Evolutionary conservation across 2,888 invertebrate species (phyloP).

Genomic region (Venusia cambrica): DNA sequence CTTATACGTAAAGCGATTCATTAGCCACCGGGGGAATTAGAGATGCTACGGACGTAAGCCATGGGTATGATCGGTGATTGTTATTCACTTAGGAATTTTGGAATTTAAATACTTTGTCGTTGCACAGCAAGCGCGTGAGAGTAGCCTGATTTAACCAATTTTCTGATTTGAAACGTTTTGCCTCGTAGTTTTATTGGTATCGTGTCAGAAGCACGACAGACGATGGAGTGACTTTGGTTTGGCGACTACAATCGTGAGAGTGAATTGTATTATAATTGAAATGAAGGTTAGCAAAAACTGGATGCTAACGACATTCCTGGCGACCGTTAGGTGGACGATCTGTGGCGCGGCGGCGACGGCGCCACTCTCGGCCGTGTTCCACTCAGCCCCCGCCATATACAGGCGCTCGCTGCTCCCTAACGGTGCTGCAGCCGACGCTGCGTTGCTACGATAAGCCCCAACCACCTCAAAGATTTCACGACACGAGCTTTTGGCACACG

Average conservation of each 20-base stretch:
- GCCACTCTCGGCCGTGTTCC: slow-evolving; percentile 31
- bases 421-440: slow-evolving; percentile 46
- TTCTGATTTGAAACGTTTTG: slow-evolving; percentile 29
- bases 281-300: slow-evolving; percentile 59
- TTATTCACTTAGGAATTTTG: slow-evolving; percentile 46
- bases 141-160: slow-evolving; percentile 38
- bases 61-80: slow-evolving; percentile 44
- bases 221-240: slow-evolving; percentile 21
- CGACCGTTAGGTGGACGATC: slow-evolving; percentile 68
- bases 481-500: slow-evolving; percentile 31
- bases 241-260: slow-evolving; percentile 42
- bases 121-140: slow-evolving; percentile 41
- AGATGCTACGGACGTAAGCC: slow-evolving; percentile 52
- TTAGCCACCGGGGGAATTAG: slow-evolving; percentile 56
- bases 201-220: slow-evolving; percentile 31
- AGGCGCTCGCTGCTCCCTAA: slow-evolving; percentile 42
- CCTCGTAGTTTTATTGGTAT: slow-evolving; percentile 25
- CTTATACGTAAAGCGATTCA: slow-evolving; percentile 58
- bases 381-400: slow-evolving; percentile 34
- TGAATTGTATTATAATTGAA: slow-evolving; percentile 54
- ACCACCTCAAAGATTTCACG: slow-evolving; percentile 40
- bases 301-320: slow-evolving; percentile 68
- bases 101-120: slow-evolving; percentile 44
- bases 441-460: slow-evolving; percentile 40
- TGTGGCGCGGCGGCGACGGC: slow-evolving; percentile 37